Conservation (phyloP, 2,797 vertebrate genomes). For the Pantherophis alleghaniensis region DNA sequence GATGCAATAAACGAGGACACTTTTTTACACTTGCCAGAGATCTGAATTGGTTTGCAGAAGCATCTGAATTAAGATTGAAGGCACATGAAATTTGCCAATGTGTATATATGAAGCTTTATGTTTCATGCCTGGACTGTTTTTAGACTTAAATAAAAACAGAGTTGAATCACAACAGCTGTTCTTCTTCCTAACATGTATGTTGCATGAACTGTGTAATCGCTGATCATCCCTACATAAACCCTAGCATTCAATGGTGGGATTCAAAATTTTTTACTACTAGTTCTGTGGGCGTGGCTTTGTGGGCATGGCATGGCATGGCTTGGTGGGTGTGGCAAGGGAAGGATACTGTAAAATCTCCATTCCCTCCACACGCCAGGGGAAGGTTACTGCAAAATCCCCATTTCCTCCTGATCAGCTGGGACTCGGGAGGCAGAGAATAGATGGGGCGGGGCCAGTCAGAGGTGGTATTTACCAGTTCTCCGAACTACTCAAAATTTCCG, state of each 20-base stretch:
- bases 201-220: neutral
- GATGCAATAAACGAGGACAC: neutral
- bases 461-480: too few species aligned
- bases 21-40: neutral
- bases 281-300: too few species aligned
- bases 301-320: too few species aligned
- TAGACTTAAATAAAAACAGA: neutral
- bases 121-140: neutral
- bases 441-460: too few species aligned
- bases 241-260: neutral
- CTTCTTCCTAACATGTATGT: neutral
- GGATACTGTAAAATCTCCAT: too few species aligned
- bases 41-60: neutral
- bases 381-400: too few species aligned
- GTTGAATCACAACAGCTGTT: neutral
- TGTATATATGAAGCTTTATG: neutral
- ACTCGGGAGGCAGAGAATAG: too few species aligned
- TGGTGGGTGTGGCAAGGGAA: too few species aligned
- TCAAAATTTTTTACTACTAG: too few species aligned
- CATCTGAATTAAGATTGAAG: neutral
- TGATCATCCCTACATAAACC: neutral
- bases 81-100: neutral
- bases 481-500: too few species aligned
- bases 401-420: too few species aligned
- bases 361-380: too few species aligned